Evolutionary conservation across 2,888 invertebrate genomes (phyloP).

Genomic region (Cabera pusaria): DNA sequence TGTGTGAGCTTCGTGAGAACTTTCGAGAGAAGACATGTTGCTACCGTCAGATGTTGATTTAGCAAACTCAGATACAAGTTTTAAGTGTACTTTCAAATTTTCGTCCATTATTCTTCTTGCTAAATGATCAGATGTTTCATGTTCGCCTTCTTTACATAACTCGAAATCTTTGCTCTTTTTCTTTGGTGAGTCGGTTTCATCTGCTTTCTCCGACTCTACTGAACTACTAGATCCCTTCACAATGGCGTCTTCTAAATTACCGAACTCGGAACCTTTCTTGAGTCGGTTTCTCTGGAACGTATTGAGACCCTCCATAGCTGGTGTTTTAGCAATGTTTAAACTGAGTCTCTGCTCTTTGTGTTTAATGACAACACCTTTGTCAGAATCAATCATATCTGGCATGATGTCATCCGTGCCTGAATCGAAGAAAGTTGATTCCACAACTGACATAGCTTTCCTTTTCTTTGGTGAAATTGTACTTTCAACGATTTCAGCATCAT

Average conservation of each 20-base stretch:
- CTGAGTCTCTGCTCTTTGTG: conserved; percentile 84
- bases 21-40: conserved; percentile 69
- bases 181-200: conserved; percentile 45
- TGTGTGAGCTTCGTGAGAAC: conserved; percentile 55
- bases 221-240: conserved; percentile 80
- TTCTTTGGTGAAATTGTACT: conserved; percentile 83
- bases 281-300: conserved; percentile 87
- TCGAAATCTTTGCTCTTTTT: conserved; percentile 53
- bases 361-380: conserved; percentile 62
- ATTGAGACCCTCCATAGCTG: conserved; percentile 86
- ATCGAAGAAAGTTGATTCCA: conserved; percentile 73
- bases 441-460: conserved; percentile 85
- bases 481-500: conserved; percentile 73
- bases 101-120: conserved; percentile 76
- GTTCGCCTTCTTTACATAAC: conserved; percentile 52
- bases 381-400: conserved; percentile 70
- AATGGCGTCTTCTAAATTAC: conserved; percentile 89
- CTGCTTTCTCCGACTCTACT: conserved; percentile 66
- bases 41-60: conserved; percentile 77
- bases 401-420: conserved; percentile 65
- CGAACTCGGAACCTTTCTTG: conserved; percentile 90
- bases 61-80: conserved; percentile 75
- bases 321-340: conserved; percentile 71
- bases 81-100: conserved; percentile 75
- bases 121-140: conserved; percentile 74